Evolutionary conservation across 2,888 invertebrate species (phyloP), one percentile per base, ranked within the genome.

Genomic region (Cephus nigrinus): DNA sequence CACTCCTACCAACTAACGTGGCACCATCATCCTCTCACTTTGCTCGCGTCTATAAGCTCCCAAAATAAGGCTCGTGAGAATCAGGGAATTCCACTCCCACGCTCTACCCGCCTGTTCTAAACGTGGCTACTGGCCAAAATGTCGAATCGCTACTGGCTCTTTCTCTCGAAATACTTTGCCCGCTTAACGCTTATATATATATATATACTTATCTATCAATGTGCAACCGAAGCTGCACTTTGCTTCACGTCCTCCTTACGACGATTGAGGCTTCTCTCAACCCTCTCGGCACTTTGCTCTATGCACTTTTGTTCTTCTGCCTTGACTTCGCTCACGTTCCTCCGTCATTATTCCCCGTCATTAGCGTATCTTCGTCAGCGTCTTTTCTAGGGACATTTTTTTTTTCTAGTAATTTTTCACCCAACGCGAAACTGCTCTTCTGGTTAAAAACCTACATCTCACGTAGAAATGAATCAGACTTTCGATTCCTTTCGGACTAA

Each of bases 71-170:
- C 82, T 87, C 84, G 82, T 84, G 84, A 85, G 85, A 84, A 86
- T 84, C 82, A 85, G 86, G 87, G 86, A 86, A 86, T 86, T 86
- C 86, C 86, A 81, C 87, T 87, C 87, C 84, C 86, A 86, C 86
- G 86, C 80, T 69, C 15, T 71, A 31, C 31, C 31, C 71, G 71
- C 71, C 12, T n/a, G 12, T 31, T 33, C 71, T 71, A 1, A 33
- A 33, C 31, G 71, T 71, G 71, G 71, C 71, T 12, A 31, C 32
- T 3, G 71, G 71, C 71, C 71, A 71, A 33, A 33, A 71, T 23
- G 31, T 71, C 71, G 71, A 31, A 33, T 31, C 71, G 71, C 31
- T 31, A 33, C 12, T 31, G 33, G 33, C 33, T 71, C 71, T 71
- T 71, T 71, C 71, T 71, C 71, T 71, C 71, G 71, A 71, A 71